These are phyloP conservation scores for Oxyscelio sp. DNA, from an alignment of 2,888 invertebrate genomes.

Conservation along the genomic window DNA sequence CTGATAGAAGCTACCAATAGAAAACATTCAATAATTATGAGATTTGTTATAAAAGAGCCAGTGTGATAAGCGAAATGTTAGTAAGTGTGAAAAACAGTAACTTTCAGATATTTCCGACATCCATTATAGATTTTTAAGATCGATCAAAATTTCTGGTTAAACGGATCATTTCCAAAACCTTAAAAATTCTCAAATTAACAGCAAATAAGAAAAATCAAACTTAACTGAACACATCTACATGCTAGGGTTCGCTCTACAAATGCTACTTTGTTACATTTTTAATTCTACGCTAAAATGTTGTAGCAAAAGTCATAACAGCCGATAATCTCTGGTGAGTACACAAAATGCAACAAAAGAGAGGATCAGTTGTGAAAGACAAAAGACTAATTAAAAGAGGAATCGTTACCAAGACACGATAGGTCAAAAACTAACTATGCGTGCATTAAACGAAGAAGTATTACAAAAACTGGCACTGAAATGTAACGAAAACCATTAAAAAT, in stretches of 20 bases:
- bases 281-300: no score
- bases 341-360: background rate
- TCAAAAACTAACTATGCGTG: conserved; percentile 6
- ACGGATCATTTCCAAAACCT: conserved; percentile 60
- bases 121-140: conserved; percentile 43
- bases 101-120: conserved; percentile 27
- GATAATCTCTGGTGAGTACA: background rate
- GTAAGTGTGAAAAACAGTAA: conserved; percentile 26
- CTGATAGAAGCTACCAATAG: conserved; percentile 9
- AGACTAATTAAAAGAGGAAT: background rate
- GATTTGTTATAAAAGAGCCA: conserved; percentile 32
- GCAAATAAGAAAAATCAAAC: background rate
- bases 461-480: conserved; percentile 24
- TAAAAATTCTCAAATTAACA: conserved; percentile 21
- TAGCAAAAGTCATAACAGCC: no score
- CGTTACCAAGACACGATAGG: background rate
- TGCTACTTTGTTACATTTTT: no score
- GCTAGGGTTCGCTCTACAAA: background rate
- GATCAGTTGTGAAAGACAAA: background rate
- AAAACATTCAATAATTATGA: conserved; percentile 14
- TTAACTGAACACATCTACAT: background rate
- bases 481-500: conserved; percentile 23
- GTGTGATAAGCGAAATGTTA: conserved; percentile 58
- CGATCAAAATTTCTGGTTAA: conserved; percentile 29
- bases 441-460: conserved; percentile 21